These are phyloP conservation scores for Tauraco erythrolophus DNA, from an alignment of 2,113 vertebrate species.

Conservation along the genomic window DNA sequence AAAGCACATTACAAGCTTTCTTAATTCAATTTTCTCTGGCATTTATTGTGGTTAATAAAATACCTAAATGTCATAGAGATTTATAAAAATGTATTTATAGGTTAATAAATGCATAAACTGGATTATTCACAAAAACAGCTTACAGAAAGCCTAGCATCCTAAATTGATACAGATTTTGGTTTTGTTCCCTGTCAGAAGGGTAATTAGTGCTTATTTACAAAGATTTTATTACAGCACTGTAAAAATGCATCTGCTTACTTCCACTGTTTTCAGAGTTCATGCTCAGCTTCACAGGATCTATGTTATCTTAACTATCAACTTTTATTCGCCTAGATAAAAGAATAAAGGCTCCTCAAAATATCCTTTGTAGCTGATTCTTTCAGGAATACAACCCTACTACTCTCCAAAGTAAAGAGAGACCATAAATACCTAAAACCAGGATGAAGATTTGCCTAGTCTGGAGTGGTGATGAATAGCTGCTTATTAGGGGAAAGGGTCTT, in stretches of 20 bases:
- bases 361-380: background rate
- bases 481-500: background rate
- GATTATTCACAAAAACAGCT: slow-evolving; percentile 59
- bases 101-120: slow-evolving; percentile 71
- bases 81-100: slow-evolving; percentile 76
- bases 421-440: background rate
- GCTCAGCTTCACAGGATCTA: background rate
- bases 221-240: background rate
- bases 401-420: background rate
- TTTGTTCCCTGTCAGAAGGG: slow-evolving; percentile 5
- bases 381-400: background rate
- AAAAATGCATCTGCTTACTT: background rate
- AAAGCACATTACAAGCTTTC: slow-evolving; percentile 75
- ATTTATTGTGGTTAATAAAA: slow-evolving; percentile 81
- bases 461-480: rapidly evolving
- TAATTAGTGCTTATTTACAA: slow-evolving; percentile 59
- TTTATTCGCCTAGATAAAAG: background rate
- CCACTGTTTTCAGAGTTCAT: background rate
- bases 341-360: background rate
- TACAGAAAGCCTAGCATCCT: slow-evolving; percentile 11
- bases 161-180: slow-evolving; percentile 55
- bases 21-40: slow-evolving; percentile 79
- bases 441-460: background rate
- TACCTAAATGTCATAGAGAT: slow-evolving; percentile 73
- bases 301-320: background rate